phyloP scores from a whole-genome alignment of 2,113 vertebrate genomes.

The Zootoca vivipara region DNA sequence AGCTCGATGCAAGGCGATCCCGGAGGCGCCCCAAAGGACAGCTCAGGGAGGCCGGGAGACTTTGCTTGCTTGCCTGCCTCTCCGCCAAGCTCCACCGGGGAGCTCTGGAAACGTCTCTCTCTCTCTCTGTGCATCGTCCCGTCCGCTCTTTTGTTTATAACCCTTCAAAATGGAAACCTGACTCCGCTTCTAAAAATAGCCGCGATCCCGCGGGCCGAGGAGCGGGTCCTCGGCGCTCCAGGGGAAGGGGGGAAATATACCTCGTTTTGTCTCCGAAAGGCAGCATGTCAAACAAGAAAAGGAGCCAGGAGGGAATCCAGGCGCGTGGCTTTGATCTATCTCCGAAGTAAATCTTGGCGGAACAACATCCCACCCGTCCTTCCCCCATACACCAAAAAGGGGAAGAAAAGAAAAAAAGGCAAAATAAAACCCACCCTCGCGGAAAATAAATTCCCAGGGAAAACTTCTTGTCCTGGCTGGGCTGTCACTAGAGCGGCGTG shows the following conservation, averaged over 20 bases:
- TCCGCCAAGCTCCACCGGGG: slow-evolving; percentile 14
- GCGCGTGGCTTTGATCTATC: slow-evolving; percentile 15
- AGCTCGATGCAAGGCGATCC: neutral
- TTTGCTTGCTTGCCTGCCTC: neutral
- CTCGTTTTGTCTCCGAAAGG: slow-evolving; percentile 79
- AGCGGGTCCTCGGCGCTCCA: slow-evolving; percentile 9
- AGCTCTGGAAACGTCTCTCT: slow-evolving; percentile 33
- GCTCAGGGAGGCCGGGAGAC: neutral
- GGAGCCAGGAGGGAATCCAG: neutral
- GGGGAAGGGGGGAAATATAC: slow-evolving; percentile 58
- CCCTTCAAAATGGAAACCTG: slow-evolving; percentile 61
- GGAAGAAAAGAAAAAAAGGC: too few relatives aligned
- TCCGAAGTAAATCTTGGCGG: neutral
- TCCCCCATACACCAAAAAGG: too few relatives aligned
- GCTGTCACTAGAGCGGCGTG: neutral
- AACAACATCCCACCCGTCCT: neutral
- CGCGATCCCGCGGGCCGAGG: slow-evolving; percentile 17
- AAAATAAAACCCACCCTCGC: neutral
- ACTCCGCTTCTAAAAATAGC: slow-evolving; percentile 67
- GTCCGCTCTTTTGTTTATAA: slow-evolving; percentile 61
- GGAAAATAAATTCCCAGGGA: neutral
- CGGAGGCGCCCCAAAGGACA: neutral
- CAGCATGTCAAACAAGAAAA: slow-evolving; percentile 67
- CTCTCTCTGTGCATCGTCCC: slow-evolving; percentile 26
- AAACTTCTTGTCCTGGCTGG: neutral